A percentile compares a stretch with the other conserved stretches of the same genome.
These are phyloP conservation scores for Glaucomys volans DNA, from an alignment of 2,113 vertebrate genomes.

Conservation along the genomic window DNA sequence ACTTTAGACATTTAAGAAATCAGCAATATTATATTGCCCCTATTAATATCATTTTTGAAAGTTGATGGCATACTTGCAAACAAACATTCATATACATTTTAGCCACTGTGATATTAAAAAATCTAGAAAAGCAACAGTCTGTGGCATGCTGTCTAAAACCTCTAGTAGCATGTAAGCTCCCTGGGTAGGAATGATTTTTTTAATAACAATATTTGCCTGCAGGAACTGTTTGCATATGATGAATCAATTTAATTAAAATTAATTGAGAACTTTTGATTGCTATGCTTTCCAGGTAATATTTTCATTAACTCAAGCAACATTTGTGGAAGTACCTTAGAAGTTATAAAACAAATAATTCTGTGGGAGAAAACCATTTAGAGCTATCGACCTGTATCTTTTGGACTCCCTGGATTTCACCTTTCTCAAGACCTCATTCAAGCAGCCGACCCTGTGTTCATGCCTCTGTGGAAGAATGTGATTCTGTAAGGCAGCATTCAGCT, in stretches of 20 bases:
- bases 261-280: background rate
- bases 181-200: background rate
- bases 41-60: background rate
- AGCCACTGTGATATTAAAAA: background rate
- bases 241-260: background rate
- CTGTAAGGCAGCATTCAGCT: background rate
- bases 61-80: background rate
- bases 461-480: background rate
- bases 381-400: background rate
- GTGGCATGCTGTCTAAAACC: background rate
- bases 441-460: background rate
- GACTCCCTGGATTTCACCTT: background rate
- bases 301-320: constrained; percentile 7
- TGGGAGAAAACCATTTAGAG: background rate
- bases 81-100: background rate
- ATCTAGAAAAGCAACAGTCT: background rate
- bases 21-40: background rate
- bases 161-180: background rate
- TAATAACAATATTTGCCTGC: background rate
- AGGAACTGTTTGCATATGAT: background rate
- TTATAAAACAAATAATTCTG: background rate
- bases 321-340: background rate
- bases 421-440: background rate
- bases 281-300: background rate
- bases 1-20: background rate